A percentile compares a stretch with the other conserved stretches of the same genome.
Conservation (phyloP, 2,113 vertebrate species). For the Hippocampus mohnikei region DNA sequence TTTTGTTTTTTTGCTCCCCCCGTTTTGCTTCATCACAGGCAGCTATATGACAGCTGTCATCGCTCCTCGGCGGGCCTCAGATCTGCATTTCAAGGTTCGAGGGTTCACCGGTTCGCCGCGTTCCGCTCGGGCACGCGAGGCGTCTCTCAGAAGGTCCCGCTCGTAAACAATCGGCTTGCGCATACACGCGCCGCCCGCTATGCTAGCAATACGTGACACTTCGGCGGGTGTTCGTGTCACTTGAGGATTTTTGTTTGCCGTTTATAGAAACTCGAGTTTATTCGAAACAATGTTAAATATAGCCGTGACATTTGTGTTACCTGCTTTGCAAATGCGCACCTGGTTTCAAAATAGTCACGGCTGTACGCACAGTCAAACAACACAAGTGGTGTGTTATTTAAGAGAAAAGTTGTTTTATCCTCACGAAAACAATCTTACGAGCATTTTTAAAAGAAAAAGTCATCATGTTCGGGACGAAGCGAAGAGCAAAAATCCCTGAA, state of each 20-base stretch:
- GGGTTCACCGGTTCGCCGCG: slow-evolving; percentile 61
- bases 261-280: slow-evolving; percentile 5
- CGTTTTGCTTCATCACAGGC: slow-evolving; percentile 54
- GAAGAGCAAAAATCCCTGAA: too few species aligned
- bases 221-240: slow-evolving; percentile 11
- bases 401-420: neutral
- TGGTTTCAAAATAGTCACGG: neutral
- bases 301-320: neutral
- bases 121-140: slow-evolving; percentile 60
- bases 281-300: slow-evolving; percentile 7
- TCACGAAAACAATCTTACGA: too few species aligned
- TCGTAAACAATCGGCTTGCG: slow-evolving; percentile 47
- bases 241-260: neutral
- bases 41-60: slow-evolving; percentile 75
- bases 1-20: neutral
- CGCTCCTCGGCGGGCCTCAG: slow-evolving; percentile 66
- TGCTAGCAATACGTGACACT: slow-evolving; percentile 7
- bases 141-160: slow-evolving; percentile 35
- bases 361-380: neutral
- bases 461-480: too few species aligned
- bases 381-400: neutral
- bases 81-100: slow-evolving; percentile 74
- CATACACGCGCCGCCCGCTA: slow-evolving; percentile 5
- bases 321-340: neutral
- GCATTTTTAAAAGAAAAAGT: too few species aligned